Percentiles rank a stretch among this genome's conserved stretches.
These are phyloP conservation scores for Orius insidiosus DNA, from an alignment of 1,140 invertebrate genomes.

Conservation along the genomic window DNA sequence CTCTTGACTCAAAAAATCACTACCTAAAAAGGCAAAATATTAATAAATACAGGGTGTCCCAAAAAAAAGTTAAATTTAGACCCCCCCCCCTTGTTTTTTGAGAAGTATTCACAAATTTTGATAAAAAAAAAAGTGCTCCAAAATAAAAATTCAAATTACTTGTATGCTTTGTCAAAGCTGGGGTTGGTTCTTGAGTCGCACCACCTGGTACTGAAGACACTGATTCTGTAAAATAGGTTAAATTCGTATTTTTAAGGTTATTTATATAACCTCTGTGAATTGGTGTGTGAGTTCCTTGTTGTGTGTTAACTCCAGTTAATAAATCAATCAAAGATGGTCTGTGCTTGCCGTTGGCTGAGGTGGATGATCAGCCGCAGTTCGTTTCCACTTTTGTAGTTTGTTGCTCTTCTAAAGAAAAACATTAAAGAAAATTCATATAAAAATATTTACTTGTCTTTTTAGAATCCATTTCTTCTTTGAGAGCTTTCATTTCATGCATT, in stretches of 20 bases:
- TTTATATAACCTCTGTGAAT: constrained; percentile 20
- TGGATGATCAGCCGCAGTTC: constrained; percentile 5
- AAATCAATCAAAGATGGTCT: constrained; percentile 51
- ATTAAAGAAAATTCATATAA: not conserved
- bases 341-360: constrained; percentile 31
- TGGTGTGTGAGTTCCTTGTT: constrained; percentile 15
- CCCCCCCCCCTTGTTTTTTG: too few species aligned
- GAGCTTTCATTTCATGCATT: constrained; percentile 61
- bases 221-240: constrained; percentile 32
- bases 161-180: constrained; percentile 13
- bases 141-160: too few species aligned
- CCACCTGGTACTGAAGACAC: constrained; percentile 30
- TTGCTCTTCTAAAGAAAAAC: constrained; percentile 26
- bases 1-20: constrained; percentile 52
- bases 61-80: too few species aligned
- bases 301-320: constrained; percentile 38
- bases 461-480: constrained; percentile 57
- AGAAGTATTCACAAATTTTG: too few species aligned
- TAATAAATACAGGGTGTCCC: too few species aligned
- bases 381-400: constrained; percentile 24
- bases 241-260: too few species aligned
- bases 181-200: constrained; percentile 11
- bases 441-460: constrained; percentile 30
- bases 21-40: too few species aligned
- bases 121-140: too few species aligned